Evolutionary conservation across 2,888 invertebrate genomes (phyloP).

Genomic region (Eristalinus aeneus): DNA sequence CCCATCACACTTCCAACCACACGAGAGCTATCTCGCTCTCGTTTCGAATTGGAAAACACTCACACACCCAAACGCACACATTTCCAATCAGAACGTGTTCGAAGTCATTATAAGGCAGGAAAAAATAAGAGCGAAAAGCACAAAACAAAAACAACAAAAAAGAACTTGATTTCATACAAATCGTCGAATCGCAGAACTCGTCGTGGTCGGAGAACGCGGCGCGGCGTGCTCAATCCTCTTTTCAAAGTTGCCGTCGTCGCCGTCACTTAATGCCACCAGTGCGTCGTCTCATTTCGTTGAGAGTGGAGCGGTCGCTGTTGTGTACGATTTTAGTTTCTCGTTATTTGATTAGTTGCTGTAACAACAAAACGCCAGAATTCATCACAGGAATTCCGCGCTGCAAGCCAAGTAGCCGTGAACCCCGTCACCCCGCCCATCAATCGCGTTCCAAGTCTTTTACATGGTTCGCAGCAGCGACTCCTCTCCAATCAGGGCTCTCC

Average conservation of each 20-base stretch:
- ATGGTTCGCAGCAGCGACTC: background rate
- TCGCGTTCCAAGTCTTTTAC: background rate
- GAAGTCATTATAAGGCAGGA: background rate
- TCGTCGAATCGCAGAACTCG: conserved; percentile 14
- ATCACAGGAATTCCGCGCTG: background rate
- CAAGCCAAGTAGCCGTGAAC: background rate
- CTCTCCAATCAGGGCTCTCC: background rate
- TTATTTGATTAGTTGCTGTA: conserved; percentile 11
- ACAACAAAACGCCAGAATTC: conserved; percentile 7
- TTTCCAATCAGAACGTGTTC: conserved; percentile 40
- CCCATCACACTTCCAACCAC: background rate
- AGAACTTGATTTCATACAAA: conserved; percentile 47
- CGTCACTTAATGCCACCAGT: conserved; percentile 63
- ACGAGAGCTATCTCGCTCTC: background rate
- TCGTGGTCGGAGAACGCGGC: conserved; percentile 21
- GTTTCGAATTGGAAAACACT: conserved; percentile 1
- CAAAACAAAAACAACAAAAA: background rate
- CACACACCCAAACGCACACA: conserved; percentile 1
- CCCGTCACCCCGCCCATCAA: background rate
- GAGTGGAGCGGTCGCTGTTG: conserved; percentile 71
- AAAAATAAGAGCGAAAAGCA: background rate
- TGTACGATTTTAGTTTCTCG: conserved; percentile 22
- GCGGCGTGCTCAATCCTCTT: conserved; percentile 35
- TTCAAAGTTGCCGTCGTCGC: background rate
- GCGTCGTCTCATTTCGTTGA: conserved; percentile 73